phyloP scores from a whole-genome alignment of 2,113 vertebrate genomes.

The Menidia beryllina region DNA sequence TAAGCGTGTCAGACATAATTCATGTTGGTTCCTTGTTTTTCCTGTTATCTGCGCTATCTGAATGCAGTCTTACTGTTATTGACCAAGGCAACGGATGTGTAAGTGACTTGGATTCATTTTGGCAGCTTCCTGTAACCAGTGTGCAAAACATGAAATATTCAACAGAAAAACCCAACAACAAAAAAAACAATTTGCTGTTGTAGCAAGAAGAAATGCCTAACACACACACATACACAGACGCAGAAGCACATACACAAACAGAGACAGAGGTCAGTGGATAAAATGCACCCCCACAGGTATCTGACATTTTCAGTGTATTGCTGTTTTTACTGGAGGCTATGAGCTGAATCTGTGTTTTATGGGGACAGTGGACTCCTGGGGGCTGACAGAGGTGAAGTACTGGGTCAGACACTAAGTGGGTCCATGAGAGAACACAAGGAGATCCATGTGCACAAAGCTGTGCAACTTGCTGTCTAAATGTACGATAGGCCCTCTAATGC shows the following conservation, averaged over 20 bases:
- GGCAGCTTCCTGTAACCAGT: too few species aligned
- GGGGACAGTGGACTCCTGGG: constrained; percentile 17
- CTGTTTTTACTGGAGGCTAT: constrained; percentile 32
- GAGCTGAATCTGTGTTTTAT: constrained; percentile 24
- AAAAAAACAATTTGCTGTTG: not conserved
- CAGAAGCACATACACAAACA: not conserved
- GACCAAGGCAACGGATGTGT: too few species aligned
- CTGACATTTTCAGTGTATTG: constrained; percentile 56
- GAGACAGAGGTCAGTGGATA: constrained; percentile 38
- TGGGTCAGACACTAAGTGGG: constrained; percentile 30
- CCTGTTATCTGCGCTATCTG: too few species aligned
- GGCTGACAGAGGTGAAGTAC: constrained; percentile 15
- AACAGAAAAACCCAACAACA: too few species aligned
- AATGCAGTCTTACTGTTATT: too few species aligned
- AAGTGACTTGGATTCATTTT: too few species aligned
- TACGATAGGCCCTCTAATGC: rapidly evolving
- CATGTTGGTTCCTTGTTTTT: too few species aligned
- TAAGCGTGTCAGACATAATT: not conserved
- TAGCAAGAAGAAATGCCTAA: not conserved
- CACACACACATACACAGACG: constrained; percentile 1
- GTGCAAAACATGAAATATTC: too few species aligned
- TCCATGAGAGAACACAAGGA: not conserved
- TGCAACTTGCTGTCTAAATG: not conserved
- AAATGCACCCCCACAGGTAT: constrained; percentile 42
- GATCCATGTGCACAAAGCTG: constrained; percentile 5